phyloP scores from a whole-genome alignment of 1,140 invertebrate genomes.

The Popillia japonica region DNA sequence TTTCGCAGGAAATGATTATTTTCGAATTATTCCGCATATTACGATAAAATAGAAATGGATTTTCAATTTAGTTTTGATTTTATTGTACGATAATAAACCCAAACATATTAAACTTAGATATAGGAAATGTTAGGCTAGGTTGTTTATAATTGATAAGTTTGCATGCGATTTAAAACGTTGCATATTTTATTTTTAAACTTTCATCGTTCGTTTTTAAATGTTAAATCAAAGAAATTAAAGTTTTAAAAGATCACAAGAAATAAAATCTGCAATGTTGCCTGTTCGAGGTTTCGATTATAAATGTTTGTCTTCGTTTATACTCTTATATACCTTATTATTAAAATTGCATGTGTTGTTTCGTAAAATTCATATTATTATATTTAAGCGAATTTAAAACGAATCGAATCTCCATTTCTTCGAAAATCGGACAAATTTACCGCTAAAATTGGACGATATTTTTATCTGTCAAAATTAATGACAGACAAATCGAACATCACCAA shows the following conservation, averaged over 20 bases:
- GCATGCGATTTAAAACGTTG: too few species aligned
- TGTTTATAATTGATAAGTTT: too few species aligned
- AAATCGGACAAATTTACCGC: not conserved
- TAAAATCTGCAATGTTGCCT: too few species aligned
- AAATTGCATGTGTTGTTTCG: not conserved
- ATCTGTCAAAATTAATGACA: not conserved
- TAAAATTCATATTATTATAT: not conserved
- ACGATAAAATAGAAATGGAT: not conserved
- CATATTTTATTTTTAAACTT: not conserved
- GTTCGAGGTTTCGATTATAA: too few species aligned
- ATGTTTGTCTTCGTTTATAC: too few species aligned
- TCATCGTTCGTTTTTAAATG: too few species aligned
- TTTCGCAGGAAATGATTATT: not conserved
- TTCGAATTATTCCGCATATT: not conserved
- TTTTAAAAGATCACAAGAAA: too few species aligned
- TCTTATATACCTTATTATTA: not conserved
- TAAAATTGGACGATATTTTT: constrained; percentile 1
- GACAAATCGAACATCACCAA: not conserved
- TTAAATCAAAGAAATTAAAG: too few species aligned
- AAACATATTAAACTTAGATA: not conserved
- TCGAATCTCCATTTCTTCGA: not conserved
- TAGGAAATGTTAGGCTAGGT: not conserved
- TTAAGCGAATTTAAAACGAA: too few species aligned
- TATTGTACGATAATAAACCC: not conserved
- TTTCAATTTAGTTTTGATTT: constrained; percentile 4